phyloP scores from a whole-genome alignment of 2,888 invertebrate genomes.

The Mesochorus sp. region DNA sequence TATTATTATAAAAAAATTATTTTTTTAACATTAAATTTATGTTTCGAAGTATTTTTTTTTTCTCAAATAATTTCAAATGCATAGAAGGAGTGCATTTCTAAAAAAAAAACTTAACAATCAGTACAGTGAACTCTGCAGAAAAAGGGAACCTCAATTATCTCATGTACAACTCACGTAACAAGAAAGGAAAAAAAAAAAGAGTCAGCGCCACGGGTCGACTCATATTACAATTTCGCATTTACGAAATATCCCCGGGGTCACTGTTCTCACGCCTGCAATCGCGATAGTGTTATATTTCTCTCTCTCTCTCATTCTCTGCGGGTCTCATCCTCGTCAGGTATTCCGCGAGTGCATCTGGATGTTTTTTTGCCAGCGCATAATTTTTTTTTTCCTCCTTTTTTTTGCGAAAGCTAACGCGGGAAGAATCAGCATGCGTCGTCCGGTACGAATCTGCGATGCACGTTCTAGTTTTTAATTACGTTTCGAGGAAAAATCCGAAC shows the following conservation, averaged over 20 bases:
- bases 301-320: slow-evolving; percentile 23
- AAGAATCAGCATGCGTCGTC: slow-evolving; percentile 37
- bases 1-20: no score
- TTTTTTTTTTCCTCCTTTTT: slow-evolving; percentile 52
- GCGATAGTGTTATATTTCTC: slow-evolving; percentile 36
- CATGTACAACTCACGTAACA: neutral
- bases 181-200: slow-evolving; percentile 57
- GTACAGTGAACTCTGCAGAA: no score
- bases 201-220: slow-evolving; percentile 52
- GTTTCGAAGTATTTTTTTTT: no score
- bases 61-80: no score
- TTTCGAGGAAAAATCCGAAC: slow-evolving; percentile 65
- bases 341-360: slow-evolving; percentile 35
- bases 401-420: slow-evolving; percentile 45
- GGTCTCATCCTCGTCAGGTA: slow-evolving; percentile 29
- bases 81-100: no score
- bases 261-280: slow-evolving; percentile 66
- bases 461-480: slow-evolving; percentile 73
- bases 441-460: slow-evolving; percentile 49
- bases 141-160: neutral
- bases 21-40: no score
- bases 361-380: neutral
- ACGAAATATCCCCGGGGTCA: slow-evolving; percentile 53
- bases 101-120: no score
- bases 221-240: slow-evolving; percentile 54